Conservation (phyloP, 2,888 invertebrate genomes). For the Kryphioiulus occultus region DNA sequence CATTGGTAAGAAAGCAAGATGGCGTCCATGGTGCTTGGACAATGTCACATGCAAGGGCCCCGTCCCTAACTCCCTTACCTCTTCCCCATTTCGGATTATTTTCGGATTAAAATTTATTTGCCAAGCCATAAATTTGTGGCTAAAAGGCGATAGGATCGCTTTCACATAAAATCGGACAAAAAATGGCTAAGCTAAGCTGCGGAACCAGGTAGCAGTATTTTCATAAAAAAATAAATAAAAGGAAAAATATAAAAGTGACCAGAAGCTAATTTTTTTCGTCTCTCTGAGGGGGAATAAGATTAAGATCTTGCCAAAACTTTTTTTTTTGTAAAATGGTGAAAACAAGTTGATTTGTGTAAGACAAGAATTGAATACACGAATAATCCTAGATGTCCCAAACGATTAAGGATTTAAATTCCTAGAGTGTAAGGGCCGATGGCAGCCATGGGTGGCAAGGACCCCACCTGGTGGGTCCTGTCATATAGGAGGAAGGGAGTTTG, state of each 20-base stretch:
- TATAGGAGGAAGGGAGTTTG: no score
- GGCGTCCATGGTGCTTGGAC: neutral
- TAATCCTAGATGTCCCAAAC: neutral
- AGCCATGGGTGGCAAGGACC: neutral
- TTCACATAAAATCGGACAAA: neutral
- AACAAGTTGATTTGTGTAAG: slow-evolving; percentile 11
- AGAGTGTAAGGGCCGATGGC: no score
- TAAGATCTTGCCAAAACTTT: neutral
- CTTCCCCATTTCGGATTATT: neutral
- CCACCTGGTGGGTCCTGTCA: neutral
- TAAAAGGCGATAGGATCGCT: neutral
- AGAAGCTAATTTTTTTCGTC: neutral
- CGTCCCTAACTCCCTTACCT: no score
- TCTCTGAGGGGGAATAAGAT: neutral
- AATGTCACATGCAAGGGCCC: neutral
- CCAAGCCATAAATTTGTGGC: slow-evolving; percentile 29
- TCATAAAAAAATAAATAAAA: neutral
- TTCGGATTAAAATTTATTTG: slow-evolving; percentile 41
- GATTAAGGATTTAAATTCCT: slow-evolving; percentile 20
- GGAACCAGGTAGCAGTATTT: slow-evolving; percentile 23
- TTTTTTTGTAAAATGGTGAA: neutral
- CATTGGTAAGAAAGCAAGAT: neutral
- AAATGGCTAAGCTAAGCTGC: neutral
- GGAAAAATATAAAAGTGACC: neutral
- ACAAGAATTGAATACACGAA: slow-evolving; percentile 15